Evolutionary conservation across 2,888 invertebrate genomes (phyloP), one percentile per base, ranked within the genome.

Genomic region (Nomada ferruginata): DNA sequence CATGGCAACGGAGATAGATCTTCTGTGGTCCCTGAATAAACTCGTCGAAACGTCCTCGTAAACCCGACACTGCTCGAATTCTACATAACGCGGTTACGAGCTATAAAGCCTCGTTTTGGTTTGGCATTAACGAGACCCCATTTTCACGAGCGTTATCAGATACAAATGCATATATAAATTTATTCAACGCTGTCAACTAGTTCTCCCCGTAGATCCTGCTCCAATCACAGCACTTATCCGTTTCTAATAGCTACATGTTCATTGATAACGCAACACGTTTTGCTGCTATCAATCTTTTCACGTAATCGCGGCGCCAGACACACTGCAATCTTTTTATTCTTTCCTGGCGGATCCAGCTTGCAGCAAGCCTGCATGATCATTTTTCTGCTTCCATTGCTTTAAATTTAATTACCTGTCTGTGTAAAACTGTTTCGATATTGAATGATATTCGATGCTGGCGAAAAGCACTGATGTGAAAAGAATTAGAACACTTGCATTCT

Each of bases 71-170:
- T 50, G 23, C 18, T 68, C 71, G 29, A 65, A 79, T 82, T 74
- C 55, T 71, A 70, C 79, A 79, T 83, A 85, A 79, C 80, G 64
- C 64, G 63, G 74, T 71, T 80, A 72, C 68, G 63, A 85, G 85
- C 80, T 82, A 87, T 90, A 89, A 91, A 88, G 83, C 80, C 85
- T 76, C 86, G 74, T 86, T 90, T 87, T 81, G 82, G 85, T 83
- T n/a, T 47, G 53, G 23, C 55, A 83, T 87, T 90, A 91, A 91
- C 90, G 88, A 90, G 88, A 75, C 86, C 83, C 78, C 85, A 82
- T 87, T 79, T 84, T 84, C 73, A 73, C 84, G 81, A 79, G 86
- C 85, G 88, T 88, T 89, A 88, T 79, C 69, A 69, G 84, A 87
- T 88, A 88, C 89, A 88, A 90, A 84, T 47, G 42, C 69, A 73